These are phyloP conservation scores for Sinocyclocheilus grahami DNA, from an alignment of 2,113 vertebrate genomes.

Conservation along the genomic window DNA sequence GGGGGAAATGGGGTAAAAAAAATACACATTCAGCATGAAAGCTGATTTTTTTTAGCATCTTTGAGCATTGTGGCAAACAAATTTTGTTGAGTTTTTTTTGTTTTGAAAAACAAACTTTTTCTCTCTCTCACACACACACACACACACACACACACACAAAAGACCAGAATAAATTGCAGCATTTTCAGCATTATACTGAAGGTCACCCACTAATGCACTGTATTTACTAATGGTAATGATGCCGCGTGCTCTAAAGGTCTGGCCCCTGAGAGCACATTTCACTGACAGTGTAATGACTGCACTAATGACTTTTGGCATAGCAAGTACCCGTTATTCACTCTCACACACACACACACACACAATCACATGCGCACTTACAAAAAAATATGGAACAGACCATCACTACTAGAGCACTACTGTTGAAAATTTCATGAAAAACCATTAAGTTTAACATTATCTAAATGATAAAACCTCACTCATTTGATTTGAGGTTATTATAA, in stretches of 20 bases:
- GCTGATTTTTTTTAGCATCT: background rate
- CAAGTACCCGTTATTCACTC: slow-evolving; percentile 19
- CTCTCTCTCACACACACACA: too few species aligned
- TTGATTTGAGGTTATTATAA: background rate
- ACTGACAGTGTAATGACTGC: slow-evolving; percentile 44
- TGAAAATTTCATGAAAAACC: background rate
- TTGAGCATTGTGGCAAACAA: background rate
- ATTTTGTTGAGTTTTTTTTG: too few species aligned
- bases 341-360: background rate
- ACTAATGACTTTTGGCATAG: slow-evolving; percentile 36
- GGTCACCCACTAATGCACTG: slow-evolving; percentile 43
- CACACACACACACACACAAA: background rate
- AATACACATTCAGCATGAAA: background rate
- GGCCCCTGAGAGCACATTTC: slow-evolving; percentile 33
- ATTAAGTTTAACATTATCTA: background rate
- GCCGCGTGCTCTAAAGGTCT: slow-evolving; percentile 20
- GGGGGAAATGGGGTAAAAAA: background rate
- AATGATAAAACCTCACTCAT: background rate
- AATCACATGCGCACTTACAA: background rate
- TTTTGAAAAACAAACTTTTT: too few species aligned
- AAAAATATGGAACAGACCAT: background rate
- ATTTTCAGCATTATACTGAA: slow-evolving; percentile 36
- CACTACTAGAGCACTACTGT: slow-evolving; percentile 11
- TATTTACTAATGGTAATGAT: slow-evolving; percentile 49
- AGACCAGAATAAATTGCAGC: slow-evolving; percentile 27